A percentile compares a stretch with the other conserved stretches of the same genome.
These are phyloP conservation scores for Urophycis tenuis DNA, from an alignment of 2,797 vertebrate species.

Conservation along the genomic window DNA sequence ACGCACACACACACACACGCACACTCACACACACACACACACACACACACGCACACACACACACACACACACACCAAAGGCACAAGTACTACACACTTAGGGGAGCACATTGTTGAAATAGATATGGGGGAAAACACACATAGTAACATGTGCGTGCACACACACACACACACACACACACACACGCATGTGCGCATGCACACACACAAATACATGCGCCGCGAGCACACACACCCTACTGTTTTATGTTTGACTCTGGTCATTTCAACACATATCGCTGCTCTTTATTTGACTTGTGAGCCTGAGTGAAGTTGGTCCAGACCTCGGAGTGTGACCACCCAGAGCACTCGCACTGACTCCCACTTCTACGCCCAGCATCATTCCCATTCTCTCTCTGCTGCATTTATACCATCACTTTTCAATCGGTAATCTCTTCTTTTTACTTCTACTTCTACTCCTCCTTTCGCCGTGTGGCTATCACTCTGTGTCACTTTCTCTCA, in stretches of 20 bases:
- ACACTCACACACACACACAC: conserved; percentile 30
- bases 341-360: conserved; percentile 50
- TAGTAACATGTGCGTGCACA: background rate
- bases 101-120: no score
- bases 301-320: conserved; percentile 52
- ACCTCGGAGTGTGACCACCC: conserved; percentile 48
- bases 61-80: background rate
- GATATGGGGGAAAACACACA: conserved; percentile 16
- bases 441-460: conserved; percentile 14
- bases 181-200: conserved; percentile 26
- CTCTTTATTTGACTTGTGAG: conserved; percentile 49
- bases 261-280: conserved; percentile 50
- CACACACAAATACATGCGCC: conserved; percentile 35
- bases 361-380: conserved; percentile 1
- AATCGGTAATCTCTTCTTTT: conserved; percentile 33
- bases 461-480: conserved; percentile 26
- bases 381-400: background rate
- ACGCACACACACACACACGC: conserved; percentile 31
- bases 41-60: no score
- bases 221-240: conserved; percentile 14
- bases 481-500: conserved; percentile 28
- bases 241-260: conserved; percentile 38
- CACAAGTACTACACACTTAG: no score
- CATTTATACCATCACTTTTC: conserved; percentile 33
- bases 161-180: background rate